Evolutionary conservation across 1,140 invertebrate species (phyloP), one percentile per base, ranked within the genome.

Genomic region (Hycleus cichorii): DNA sequence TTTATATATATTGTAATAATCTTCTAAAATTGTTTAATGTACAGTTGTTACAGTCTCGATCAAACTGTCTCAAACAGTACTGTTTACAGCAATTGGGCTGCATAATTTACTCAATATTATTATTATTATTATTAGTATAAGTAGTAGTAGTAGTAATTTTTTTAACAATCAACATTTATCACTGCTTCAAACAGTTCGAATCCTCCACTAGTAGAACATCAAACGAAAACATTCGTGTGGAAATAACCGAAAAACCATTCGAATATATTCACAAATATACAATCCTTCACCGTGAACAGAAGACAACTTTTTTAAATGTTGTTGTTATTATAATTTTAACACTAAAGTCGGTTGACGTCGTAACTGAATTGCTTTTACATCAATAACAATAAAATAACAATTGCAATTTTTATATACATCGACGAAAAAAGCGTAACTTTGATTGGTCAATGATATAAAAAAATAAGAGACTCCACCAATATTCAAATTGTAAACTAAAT

Each of bases 371-470:
- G 11, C 40, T 4, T 10, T n/a, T 60, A 70, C 66, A 72, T 69
- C 63, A 55, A 69, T 70, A 71, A 73, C 68, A 70, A 72, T 67
- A 71, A 70, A 70, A 67, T 68, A 72, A 73, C 70, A 71, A 70
- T 62, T 70, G 65, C 69, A 67, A 69, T 64, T 67, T 65, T 68
- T 72, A 72, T 73, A 71, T 72, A 74, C 72, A 74, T 68, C 69
- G 72, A 71, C 69, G 67, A 18, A 66, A 71, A 69, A 72, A 72
- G 67, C 65, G 66, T 70, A 71, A 72, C 64, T 72, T 68, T 68
- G 67, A 70, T 73, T 72, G 70, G 71, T 73, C 72, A 71, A 72
- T 73, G 70, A 72, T 73, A 73, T 70, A 73, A 72, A 72, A 72
- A 72, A 32, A 32, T 5, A 32, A 3, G 18, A 18, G 18, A 32